Conservation (phyloP, 2,113 vertebrate genomes). For the Vicugna pacos region DNA sequence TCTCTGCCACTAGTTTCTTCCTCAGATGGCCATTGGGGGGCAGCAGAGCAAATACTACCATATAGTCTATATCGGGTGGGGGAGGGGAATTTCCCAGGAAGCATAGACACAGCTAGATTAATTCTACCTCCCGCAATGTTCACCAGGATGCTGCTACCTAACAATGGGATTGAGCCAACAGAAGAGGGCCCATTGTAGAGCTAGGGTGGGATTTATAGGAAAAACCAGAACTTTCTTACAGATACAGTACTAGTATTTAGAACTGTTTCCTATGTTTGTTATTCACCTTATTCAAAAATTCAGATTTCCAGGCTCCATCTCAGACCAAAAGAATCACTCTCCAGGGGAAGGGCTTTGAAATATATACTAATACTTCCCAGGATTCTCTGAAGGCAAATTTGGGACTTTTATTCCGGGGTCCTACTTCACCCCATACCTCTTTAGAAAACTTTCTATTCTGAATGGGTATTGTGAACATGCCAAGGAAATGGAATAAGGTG, state of each 20-base stretch:
- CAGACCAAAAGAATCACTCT: constrained; percentile 1
- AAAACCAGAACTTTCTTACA: neutral
- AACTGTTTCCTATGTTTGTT: constrained; percentile 16
- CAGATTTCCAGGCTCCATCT: neutral
- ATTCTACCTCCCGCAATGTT: neutral
- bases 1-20: constrained; percentile 10
- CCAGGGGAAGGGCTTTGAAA: neutral
- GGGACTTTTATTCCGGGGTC: neutral
- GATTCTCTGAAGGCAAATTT: constrained; percentile 41
- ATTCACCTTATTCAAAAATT: neutral
- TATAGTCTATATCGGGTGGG: neutral
- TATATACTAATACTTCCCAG: neutral
- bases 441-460: constrained; percentile 44
- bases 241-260: neutral
- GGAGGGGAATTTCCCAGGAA: neutral
- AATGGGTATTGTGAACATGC: constrained; percentile 38
- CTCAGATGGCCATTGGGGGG: neutral
- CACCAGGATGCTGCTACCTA: neutral
- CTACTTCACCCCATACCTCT: neutral
- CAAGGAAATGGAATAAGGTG: neutral
- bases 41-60: constrained; percentile 32
- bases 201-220: neutral
- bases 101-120: neutral
- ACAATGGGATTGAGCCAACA: neutral
- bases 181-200: neutral